Percentiles rank a stretch among this genome's conserved stretches.
Conservation (phyloP, 2,888 invertebrate species). For the Apamea crenata region DNA sequence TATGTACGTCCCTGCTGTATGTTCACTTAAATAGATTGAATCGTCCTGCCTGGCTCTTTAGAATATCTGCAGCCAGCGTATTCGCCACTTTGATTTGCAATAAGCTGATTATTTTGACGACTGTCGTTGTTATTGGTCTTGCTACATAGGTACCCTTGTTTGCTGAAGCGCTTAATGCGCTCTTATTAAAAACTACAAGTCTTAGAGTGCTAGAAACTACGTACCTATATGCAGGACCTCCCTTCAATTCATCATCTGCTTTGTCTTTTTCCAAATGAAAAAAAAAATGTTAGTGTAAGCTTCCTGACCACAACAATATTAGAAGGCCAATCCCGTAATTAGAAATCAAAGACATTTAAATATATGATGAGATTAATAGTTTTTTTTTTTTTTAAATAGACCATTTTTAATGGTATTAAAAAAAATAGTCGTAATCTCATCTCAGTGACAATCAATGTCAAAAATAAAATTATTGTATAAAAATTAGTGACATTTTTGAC, state of each 20-base stretch:
- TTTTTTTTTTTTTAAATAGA: too few species aligned
- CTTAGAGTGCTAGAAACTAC: neutral
- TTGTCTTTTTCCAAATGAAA: neutral
- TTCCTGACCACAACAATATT: neutral
- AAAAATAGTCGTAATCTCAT: neutral
- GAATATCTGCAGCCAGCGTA: slow-evolving; percentile 13
- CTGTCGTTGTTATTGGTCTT: neutral
- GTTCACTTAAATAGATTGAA: slow-evolving; percentile 55
- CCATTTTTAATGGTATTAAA: neutral
- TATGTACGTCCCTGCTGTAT: slow-evolving; percentile 36
- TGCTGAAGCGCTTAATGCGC: neutral
- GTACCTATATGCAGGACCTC: neutral
- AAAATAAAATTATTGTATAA: too few species aligned
- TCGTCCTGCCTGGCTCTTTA: slow-evolving; percentile 33
- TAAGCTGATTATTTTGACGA: neutral
- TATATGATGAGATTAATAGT: too few species aligned
- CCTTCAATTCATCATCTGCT: neutral
- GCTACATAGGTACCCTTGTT: neutral
- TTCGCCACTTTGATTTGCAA: slow-evolving; percentile 30
- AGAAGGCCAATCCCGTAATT: neutral
- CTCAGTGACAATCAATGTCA: neutral
- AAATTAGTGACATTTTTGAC: neutral
- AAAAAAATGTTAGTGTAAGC: neutral
- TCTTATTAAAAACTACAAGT: neutral
- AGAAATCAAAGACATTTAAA: neutral